Conservation (phyloP, 1,140 invertebrate species). For the Oedothorax gibbosus region DNA sequence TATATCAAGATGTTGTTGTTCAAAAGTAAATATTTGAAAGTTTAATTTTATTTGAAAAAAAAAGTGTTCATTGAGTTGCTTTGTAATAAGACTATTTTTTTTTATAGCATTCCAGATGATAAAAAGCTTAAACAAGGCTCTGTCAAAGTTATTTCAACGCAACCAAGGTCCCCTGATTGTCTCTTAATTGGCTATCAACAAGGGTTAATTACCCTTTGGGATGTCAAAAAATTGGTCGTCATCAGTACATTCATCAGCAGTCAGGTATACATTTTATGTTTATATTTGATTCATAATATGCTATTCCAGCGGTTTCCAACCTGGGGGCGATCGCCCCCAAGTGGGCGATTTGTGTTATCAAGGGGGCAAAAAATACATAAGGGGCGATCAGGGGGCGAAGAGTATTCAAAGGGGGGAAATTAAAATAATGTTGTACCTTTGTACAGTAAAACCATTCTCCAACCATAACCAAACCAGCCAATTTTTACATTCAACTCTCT, state of each 20-base stretch:
- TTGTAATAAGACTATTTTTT: not conserved
- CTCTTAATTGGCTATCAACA: constrained; percentile 93
- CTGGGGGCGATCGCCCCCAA: too few relatives aligned
- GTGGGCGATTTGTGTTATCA: too few relatives aligned
- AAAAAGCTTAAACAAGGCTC: constrained; percentile 96
- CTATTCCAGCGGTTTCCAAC: too few relatives aligned
- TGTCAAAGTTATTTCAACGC: constrained; percentile 89
- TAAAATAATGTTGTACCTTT: too few relatives aligned
- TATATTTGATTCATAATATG: too few relatives aligned
- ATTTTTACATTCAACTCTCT: too few relatives aligned
- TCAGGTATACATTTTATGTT: constrained; percentile 63
- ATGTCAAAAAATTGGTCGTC: constrained; percentile 76
- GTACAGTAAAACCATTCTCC: too few relatives aligned
- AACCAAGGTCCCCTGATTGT: constrained; percentile 83
- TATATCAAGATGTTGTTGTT: constrained; percentile 96
- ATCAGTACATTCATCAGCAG: constrained; percentile 72
- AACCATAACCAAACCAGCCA: too few relatives aligned
- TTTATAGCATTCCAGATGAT: constrained; percentile 86
- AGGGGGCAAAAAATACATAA: too few relatives aligned
- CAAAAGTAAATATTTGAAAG: constrained; percentile 74
- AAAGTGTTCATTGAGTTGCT: not conserved
- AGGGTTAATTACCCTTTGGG: constrained; percentile 93
- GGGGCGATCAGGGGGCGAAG: too few relatives aligned
- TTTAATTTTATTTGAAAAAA: not conserved
- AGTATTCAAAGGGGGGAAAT: too few relatives aligned